Evolutionary conservation across 2,113 vertebrate species (phyloP), one percentile per base, ranked within the genome.

Genomic region (Struthio camelus): DNA sequence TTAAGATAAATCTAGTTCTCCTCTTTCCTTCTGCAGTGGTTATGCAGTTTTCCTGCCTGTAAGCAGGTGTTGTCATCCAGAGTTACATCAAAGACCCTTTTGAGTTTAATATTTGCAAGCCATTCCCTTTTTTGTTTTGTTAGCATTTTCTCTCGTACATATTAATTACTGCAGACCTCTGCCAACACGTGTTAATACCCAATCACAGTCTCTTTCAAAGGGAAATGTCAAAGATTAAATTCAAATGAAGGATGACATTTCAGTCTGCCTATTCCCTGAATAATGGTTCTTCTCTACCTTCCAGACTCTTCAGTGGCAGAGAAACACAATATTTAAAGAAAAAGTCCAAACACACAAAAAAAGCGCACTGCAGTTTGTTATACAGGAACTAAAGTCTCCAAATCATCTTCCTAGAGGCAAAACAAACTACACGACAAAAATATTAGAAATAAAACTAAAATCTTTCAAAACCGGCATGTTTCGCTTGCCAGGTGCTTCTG

Each of bases 41-140:
- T 70, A 40, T 54, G 59, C 18, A 48, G 9, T 62, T 83, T 67
- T 82, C 12, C 44, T 79, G 10, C 54, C 42, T 78, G 27, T 82
- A 92, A 80, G 24, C 80, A 96, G 90, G 9, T 79, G 86, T 48
- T 36, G 12, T 75, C 53, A 92, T 51, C 48, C 85, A 59, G 1
- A 5, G 22, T 76, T 70, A 23, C 27, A 96, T 94, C 93, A 97
- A 96, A 96, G 91, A 87, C 59, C 15, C 10, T 56, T 91, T 69
- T 50, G 71, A 76, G 27, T 75, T 80, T 75, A 76, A 75, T 94
- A 96, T 96, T 97, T 95, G 70, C 87, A 89, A 92, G 67, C 64
- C 92, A 64, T 81, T 92, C 44, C 32, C 75, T 95, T 96, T 96
- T 94, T 93, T 96, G 69, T 96, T 95, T 96, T 96, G 85, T 94